These are phyloP conservation scores for Ectemnius continuus DNA, from an alignment of 2,888 invertebrate genomes.

Conservation along the genomic window DNA sequence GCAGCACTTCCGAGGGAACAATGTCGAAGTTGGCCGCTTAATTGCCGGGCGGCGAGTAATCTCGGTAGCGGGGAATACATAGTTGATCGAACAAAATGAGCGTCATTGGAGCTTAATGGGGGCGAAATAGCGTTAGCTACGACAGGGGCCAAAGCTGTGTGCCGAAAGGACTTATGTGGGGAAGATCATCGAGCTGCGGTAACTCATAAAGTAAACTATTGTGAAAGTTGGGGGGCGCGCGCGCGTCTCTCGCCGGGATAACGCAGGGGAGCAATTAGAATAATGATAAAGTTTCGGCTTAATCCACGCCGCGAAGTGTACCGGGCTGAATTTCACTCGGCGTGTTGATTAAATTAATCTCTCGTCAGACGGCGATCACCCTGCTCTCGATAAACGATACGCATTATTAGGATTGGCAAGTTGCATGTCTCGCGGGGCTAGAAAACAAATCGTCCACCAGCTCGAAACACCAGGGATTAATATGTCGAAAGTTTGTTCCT, in stretches of 20 bases:
- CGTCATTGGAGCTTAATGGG: constrained; percentile 3
- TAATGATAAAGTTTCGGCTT: constrained; percentile 67
- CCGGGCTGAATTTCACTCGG: constrained; percentile 37
- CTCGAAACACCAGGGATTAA: too few relatives aligned
- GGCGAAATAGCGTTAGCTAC: neutral
- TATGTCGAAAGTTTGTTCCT: too few relatives aligned
- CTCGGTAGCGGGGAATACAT: neutral
- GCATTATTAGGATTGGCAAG: too few relatives aligned
- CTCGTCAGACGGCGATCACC: too few relatives aligned
- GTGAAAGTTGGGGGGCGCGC: constrained; percentile 37
- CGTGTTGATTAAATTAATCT: constrained; percentile 44
- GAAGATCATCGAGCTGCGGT: constrained; percentile 44
- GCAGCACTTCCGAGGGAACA: too few relatives aligned
- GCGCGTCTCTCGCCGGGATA: neutral
- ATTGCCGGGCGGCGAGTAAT: neutral
- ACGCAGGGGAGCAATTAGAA: constrained; percentile 62
- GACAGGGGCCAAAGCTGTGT: neutral
- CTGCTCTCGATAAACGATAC: too few relatives aligned
- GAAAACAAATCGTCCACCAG: too few relatives aligned
- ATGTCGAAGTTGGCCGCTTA: too few relatives aligned
- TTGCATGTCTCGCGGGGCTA: too few relatives aligned
- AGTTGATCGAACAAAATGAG: constrained; percentile 14
- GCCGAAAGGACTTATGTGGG: constrained; percentile 20
- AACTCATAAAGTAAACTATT: constrained; percentile 53
- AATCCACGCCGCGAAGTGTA: constrained; percentile 56